Evolutionary conservation across 2,113 vertebrate species (phyloP).

Genomic region (Plecotus auritus): DNA sequence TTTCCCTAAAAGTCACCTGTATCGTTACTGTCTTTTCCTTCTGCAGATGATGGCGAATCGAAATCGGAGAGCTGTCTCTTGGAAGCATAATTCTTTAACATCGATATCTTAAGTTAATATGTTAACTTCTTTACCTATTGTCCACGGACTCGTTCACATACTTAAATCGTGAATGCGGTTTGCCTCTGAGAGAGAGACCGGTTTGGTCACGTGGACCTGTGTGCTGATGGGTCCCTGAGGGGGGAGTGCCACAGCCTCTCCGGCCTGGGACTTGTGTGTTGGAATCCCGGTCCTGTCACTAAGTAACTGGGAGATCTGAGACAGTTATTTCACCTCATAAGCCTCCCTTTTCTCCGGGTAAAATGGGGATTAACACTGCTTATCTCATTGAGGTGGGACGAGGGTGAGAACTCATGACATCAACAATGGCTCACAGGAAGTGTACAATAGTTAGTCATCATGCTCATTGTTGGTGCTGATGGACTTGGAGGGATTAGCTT

Average conservation of each 20-base stretch:
- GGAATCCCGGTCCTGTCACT: neutral
- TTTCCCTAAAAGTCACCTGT: slow-evolving; percentile 52
- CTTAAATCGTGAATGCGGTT: slow-evolving; percentile 37
- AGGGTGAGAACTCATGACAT: too few relatives aligned
- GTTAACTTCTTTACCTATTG: neutral
- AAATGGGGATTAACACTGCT: neutral
- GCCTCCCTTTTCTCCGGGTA: neutral
- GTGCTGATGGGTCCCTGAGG: slow-evolving; percentile 29
- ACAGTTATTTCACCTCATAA: neutral
- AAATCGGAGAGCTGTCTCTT: neutral
- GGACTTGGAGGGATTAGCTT: slow-evolving; percentile 59
- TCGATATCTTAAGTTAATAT: slow-evolving; percentile 22
- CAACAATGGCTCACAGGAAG: neutral
- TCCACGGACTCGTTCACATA: neutral
- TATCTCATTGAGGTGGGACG: neutral
- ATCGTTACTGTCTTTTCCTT: slow-evolving; percentile 37
- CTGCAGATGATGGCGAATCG: slow-evolving; percentile 14
- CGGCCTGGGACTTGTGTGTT: neutral
- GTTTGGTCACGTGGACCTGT: neutral
- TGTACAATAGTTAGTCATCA: neutral
- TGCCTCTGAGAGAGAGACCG: neutral
- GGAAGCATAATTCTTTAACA: slow-evolving; percentile 24
- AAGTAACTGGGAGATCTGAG: neutral
- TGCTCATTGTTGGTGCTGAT: neutral
- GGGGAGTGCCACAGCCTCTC: neutral